Evolutionary conservation across 2,797 vertebrate species (phyloP).

Genomic region (Psittacula echo): DNA sequence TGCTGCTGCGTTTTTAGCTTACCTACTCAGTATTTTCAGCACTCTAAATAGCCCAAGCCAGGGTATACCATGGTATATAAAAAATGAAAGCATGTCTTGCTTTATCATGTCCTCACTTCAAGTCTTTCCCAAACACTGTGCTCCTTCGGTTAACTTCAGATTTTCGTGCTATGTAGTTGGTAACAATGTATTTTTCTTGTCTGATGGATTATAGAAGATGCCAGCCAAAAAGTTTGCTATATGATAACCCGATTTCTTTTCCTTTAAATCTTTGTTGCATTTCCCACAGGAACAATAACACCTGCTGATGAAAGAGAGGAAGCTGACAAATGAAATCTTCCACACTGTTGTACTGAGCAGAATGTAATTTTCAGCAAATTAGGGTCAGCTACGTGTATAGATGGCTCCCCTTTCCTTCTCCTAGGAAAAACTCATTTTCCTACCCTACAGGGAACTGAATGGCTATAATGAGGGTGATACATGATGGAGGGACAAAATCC

Average conservation of each 20-base stretch:
- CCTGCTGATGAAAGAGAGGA: conserved; percentile 38
- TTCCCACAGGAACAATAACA: conserved; percentile 35
- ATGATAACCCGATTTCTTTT: conserved; percentile 5
- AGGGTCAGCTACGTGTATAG: neutral
- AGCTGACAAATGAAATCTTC: conserved; percentile 2
- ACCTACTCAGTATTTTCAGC: neutral
- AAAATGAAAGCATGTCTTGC: neutral
- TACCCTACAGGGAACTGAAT: conserved; percentile 6
- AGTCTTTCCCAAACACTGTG: neutral
- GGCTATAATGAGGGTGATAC: neutral
- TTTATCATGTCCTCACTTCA: neutral
- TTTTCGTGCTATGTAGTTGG: neutral
- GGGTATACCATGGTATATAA: neutral
- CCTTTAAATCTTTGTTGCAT: neutral
- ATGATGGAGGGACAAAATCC: neutral
- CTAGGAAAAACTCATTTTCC: conserved; percentile 23
- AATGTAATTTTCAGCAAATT: conserved; percentile 57
- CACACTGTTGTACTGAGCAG: neutral
- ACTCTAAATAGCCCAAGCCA: neutral
- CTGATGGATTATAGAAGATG: neutral
- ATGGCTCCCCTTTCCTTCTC: conserved; percentile 2
- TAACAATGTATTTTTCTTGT: neutral
- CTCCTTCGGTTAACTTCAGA: neutral
- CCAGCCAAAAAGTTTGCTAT: neutral
- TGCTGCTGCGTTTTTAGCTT: neutral